Base-by-base conservation (phyloP, 1,140 invertebrate genomes). In the Drosophila mauritiana region DNA sequence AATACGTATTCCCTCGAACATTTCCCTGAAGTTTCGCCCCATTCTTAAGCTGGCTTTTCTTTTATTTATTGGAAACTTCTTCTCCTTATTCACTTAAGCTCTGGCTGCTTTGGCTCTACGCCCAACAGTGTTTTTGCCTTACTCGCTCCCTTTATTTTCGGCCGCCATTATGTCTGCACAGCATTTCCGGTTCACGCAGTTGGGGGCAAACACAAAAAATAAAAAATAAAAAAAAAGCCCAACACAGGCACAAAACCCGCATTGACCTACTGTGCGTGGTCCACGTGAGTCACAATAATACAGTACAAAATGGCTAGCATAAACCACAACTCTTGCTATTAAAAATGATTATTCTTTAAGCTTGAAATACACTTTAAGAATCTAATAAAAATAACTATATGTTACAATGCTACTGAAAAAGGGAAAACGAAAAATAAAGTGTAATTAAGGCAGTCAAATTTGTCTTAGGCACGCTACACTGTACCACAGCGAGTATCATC, bases 251-350 rank as follows among this genome's bases (percentile, higher is more conserved):
- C 27, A 34, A 40, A 61, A 39, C 67, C 67, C 56, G 63, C 65
- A 78, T 78, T 78, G 75, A 78, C 75, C 75, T 78, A 78, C 64
- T 78, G 75, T 78, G 74, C 74, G 73, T 77, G 64, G 64, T 69
- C 46, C 51, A 72, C 40, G 74, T 70, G 55, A 78, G 48, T 40
- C 55, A 46, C 17, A 11, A 34, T 15, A 51, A 17, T 8, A 63
- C 49, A 52, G 31, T 52, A 31, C 4, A 34, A 4, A n/a, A n/a
- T 51, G 25, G n/a, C 13, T 34, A 49, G 17, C 2, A 5, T 5
- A 7, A 17, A 48, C 13, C 7, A 0, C 2, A 7, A 22, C 20
- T 22, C 20, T 22, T 22, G 20, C 20, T 22, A 22, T 22, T 34
- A 34, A 34, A 34, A 34, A 34, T 6, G 34, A 22, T 22, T 22